Base-by-base conservation (phyloP, 2,113 vertebrate species). In the Apodemus sylvaticus region DNA sequence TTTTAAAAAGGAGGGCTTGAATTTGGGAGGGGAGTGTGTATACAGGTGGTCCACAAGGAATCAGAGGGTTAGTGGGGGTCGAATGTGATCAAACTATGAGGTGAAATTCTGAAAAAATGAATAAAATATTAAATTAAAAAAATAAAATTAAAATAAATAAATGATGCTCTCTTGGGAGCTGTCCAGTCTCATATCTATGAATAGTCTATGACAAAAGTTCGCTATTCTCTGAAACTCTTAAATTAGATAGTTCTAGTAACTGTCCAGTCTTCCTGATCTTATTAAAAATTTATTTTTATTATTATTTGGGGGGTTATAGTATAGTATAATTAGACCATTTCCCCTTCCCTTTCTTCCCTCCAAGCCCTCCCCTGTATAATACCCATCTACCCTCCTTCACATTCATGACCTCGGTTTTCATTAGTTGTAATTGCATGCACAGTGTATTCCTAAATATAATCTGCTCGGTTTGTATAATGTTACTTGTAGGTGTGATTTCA, bases 141-240 rank as follows among this genome's bases (percentile, higher is more conserved):
- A 74, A 73, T 42, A 76, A 76, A 73, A 24, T 76, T 76, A 13
- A 45, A 77, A 13, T 48, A 48, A 31, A 77, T 48, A 92, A 92
- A 83, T 36, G 55, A 87, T 48, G n/a, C 34, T 83, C 9, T 89
- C 79, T 34, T 42, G 36, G 76, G 64, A 94, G 39, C 39, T 94
- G 86, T 68, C 79, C 55, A 88, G 42, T 16, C 73, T 14, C 39
- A 66, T 29, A 62, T 92, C 82, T 34, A 68, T 68, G 36, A 96
- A 81, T 11, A 51, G 31, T 70, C 36, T 48, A n/a, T 66, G 60
- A 81, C 62, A 86, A n/a, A 96, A 93, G 51, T 76, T 76, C 77
- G 81, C 36, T 42, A 76, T 73, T 91, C 81, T 91, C 48, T 81
- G 74, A 94, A 96, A 79, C 24, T 66, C 53, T 88, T 82, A 76